These are phyloP conservation scores for Saccostrea echinata DNA, from an alignment of 1,140 invertebrate genomes.

Conservation along the genomic window DNA sequence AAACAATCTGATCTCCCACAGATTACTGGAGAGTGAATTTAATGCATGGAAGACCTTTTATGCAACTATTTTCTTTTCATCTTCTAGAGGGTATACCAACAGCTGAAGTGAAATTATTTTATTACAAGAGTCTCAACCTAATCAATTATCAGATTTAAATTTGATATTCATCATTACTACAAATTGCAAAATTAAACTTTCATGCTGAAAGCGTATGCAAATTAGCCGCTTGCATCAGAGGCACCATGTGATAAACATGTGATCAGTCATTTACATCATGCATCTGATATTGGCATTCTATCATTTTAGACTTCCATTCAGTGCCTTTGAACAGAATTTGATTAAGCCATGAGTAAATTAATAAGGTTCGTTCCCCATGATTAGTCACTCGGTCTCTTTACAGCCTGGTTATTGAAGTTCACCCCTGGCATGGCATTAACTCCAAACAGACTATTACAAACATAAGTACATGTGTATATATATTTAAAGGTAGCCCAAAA, in stretches of 20 bases:
- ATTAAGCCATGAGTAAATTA: conserved; percentile 37
- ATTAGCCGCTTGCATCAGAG: not conserved
- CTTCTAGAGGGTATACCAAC: not conserved
- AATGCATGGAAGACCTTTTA: not conserved
- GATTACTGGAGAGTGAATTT: not conserved
- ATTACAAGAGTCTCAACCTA: no score
- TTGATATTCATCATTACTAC: not conserved
- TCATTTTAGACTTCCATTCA: conserved; percentile 16
- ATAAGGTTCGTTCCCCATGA: conserved; percentile 14
- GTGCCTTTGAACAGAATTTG: conserved; percentile 21
- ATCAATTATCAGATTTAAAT: not conserved
- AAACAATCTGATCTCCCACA: not conserved
- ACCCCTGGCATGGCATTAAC: conserved; percentile 24
- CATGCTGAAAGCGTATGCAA: not conserved
- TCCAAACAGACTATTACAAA: not conserved
- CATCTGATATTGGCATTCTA: conserved; percentile 14
- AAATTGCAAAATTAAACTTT: not conserved
- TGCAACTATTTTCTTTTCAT: conserved; percentile 3
- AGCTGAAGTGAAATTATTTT: no score
- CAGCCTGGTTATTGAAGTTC: conserved; percentile 5
- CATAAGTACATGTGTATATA: conserved; percentile 37
- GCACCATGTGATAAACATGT: not conserved
- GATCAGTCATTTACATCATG: not conserved
- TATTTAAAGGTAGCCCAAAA: conserved; percentile 34
- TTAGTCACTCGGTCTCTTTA: conserved; percentile 21